Percentiles rank a stretch among this genome's conserved stretches.
These are phyloP conservation scores for Tenthredo livida DNA, from an alignment of 2,888 invertebrate species.

Conservation along the genomic window DNA sequence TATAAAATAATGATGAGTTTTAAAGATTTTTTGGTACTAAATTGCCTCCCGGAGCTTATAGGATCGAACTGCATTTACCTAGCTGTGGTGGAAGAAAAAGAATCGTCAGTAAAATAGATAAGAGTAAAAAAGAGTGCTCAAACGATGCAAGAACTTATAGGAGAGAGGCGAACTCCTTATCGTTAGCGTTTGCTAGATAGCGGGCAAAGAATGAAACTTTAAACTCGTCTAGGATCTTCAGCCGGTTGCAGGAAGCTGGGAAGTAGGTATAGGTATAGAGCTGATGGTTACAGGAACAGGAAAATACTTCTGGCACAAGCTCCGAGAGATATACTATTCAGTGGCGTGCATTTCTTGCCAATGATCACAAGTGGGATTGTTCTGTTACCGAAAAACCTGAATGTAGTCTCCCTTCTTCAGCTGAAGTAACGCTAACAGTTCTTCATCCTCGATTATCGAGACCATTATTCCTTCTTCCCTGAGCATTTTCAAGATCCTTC, in stretches of 20 bases:
- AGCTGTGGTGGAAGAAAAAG: conserved; percentile 11
- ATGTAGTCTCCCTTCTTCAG: not conserved
- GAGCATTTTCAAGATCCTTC: no score
- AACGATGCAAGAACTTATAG: conserved; percentile 65
- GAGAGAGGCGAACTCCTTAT: conserved; percentile 52
- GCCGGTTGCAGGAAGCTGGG: conserved; percentile 12
- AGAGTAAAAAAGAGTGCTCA: conserved; percentile 61
- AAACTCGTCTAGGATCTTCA: conserved; percentile 37
- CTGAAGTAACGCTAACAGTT: not conserved
- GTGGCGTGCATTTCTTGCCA: conserved; percentile 10
- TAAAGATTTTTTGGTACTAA: not conserved
- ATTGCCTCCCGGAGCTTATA: not conserved
- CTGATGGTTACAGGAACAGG: not conserved
- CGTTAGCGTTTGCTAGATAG: conserved; percentile 47
- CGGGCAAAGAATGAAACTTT: conserved; percentile 49
- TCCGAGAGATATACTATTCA: conserved; percentile 26
- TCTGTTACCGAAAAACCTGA: not conserved
- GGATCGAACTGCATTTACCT: conserved; percentile 24
- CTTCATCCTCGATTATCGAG: no score
- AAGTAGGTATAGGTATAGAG: conserved; percentile 28
- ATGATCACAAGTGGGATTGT: conserved; percentile 13
- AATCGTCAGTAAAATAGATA: conserved; percentile 47
- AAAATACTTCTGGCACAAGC: conserved; percentile 20
- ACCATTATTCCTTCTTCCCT: no score
- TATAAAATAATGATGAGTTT: not conserved